These are phyloP conservation scores for Gymnocephalus cernua DNA, from an alignment of 2,113 vertebrate genomes.

Conservation along the genomic window DNA sequence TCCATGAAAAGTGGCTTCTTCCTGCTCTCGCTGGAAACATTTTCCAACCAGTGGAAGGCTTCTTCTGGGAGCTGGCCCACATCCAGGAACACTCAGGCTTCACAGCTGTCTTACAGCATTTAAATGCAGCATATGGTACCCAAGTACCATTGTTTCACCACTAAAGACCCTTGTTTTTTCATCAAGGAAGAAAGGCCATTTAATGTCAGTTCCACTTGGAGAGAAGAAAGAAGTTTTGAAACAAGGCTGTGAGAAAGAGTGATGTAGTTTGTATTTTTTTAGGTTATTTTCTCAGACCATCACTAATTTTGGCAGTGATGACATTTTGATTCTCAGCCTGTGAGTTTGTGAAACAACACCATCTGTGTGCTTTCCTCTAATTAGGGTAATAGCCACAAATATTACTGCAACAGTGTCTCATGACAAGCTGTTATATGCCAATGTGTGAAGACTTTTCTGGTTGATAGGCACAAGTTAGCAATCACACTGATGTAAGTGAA, in stretches of 20 bases:
- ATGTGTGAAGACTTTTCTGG: conserved; percentile 76
- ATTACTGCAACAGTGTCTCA: conserved; percentile 84
- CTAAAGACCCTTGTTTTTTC: conserved; percentile 81
- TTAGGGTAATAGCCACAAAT: conserved; percentile 87
- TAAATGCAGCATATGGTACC: conserved; percentile 86
- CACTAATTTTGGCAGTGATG: conserved; percentile 85
- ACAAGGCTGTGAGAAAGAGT: conserved; percentile 63
- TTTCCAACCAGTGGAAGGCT: conserved; percentile 81
- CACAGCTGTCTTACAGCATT: conserved; percentile 86
- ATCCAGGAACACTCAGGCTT: conserved; percentile 84
- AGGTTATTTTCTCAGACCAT: conserved; percentile 70
- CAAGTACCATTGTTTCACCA: conserved; percentile 84
- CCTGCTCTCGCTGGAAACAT: conserved; percentile 85
- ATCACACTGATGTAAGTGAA: conserved; percentile 69
- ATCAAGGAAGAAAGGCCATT: conserved; percentile 74
- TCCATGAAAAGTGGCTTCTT: conserved; percentile 86
- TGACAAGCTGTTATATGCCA: conserved; percentile 85
- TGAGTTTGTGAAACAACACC: conserved; percentile 85
- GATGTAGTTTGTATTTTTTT: conserved; percentile 38
- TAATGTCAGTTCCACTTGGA: conserved; percentile 78
- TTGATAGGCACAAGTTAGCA: conserved; percentile 76
- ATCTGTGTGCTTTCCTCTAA: conserved; percentile 87
- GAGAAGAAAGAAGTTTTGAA: conserved; percentile 63
- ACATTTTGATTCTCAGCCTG: conserved; percentile 85
- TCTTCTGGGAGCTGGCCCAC: conserved; percentile 84